phyloP scores from a whole-genome alignment of 2,888 invertebrate genomes.

The Euplagia quadripunctaria region DNA sequence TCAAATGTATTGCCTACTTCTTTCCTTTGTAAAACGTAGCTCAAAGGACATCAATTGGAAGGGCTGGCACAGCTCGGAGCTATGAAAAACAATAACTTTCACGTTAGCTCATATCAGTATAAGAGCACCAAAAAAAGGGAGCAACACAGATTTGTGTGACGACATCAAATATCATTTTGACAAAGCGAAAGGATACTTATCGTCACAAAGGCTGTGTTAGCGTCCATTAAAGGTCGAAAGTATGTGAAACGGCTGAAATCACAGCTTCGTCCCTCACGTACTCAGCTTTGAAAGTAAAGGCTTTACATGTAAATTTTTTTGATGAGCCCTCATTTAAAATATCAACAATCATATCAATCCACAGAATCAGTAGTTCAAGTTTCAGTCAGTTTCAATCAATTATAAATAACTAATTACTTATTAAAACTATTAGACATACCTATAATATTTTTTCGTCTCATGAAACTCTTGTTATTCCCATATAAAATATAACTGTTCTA shows the following conservation, averaged over 20 bases:
- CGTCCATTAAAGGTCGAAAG: constrained; percentile 33
- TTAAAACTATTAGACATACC: no score
- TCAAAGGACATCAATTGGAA: not conserved
- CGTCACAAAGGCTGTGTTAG: constrained; percentile 32
- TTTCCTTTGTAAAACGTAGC: not conserved
- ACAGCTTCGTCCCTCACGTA: constrained; percentile 37
- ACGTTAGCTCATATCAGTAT: constrained; percentile 15
- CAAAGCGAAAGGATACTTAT: constrained; percentile 30
- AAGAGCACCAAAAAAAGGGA: constrained; percentile 11
- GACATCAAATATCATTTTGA: constrained; percentile 35
- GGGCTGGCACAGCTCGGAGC: constrained; percentile 1
- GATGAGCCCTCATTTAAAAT: constrained; percentile 15
- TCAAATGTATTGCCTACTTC: not conserved
- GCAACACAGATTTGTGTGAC: constrained; percentile 28
- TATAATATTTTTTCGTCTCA: no score
- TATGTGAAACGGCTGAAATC: constrained; percentile 43
- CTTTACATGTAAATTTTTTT: constrained; percentile 34
- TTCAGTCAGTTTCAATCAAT: no score
- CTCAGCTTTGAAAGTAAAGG: constrained; percentile 32
- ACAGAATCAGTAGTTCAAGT: no score
- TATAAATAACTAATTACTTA: no score
- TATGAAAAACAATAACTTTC: constrained; percentile 13
- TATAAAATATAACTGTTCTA: not conserved
- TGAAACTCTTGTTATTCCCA: no score
- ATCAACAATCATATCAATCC: constrained; percentile 1